Percentiles rank a stretch among this genome's conserved stretches.
These are phyloP conservation scores for Odontomachus brunneus DNA, from an alignment of 1,140 invertebrate genomes.

Conservation along the genomic window DNA sequence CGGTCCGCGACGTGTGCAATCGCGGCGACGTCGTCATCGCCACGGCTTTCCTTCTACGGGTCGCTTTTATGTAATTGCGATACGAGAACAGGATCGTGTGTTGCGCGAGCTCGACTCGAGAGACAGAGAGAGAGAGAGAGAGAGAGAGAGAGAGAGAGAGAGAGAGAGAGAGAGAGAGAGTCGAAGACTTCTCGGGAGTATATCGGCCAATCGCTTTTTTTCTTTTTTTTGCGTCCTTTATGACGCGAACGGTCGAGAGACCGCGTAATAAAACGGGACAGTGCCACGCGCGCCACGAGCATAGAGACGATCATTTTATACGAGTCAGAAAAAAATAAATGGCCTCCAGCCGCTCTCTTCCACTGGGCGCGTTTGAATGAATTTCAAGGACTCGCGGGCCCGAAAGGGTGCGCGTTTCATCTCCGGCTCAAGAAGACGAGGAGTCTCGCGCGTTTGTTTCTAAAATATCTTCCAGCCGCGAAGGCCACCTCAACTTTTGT, in stretches of 20 bases:
- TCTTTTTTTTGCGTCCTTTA: constrained; percentile 29
- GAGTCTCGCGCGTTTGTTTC: not conserved
- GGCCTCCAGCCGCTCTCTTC: not conserved
- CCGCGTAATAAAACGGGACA: constrained; percentile 59
- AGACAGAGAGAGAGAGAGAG: constrained; percentile 25
- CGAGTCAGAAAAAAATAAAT: constrained; percentile 44
- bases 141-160: constrained; percentile 36
- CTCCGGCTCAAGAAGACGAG: not conserved
- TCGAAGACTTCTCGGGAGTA: constrained; percentile 42
- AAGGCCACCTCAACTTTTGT: not conserved
- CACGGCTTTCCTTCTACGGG: constrained; percentile 61
- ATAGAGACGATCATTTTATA: constrained; percentile 46
- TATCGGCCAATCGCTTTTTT: constrained; percentile 43
- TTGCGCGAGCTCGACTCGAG: constrained; percentile 32
- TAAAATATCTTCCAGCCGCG: not conserved
- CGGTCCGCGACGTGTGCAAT: constrained; percentile 38
- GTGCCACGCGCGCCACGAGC: constrained; percentile 2
- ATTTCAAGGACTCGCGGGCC: not conserved
- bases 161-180: constrained; percentile 37
- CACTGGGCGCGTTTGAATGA: not conserved
- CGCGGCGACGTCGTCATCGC: constrained; percentile 32
- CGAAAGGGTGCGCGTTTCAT: constrained; percentile 10
- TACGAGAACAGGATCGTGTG: constrained; percentile 35
- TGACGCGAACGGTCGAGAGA: constrained; percentile 3
- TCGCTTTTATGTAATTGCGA: constrained; percentile 45